Conservation (phyloP, 2,797 vertebrate genomes). For the Capromys pilorides region DNA sequence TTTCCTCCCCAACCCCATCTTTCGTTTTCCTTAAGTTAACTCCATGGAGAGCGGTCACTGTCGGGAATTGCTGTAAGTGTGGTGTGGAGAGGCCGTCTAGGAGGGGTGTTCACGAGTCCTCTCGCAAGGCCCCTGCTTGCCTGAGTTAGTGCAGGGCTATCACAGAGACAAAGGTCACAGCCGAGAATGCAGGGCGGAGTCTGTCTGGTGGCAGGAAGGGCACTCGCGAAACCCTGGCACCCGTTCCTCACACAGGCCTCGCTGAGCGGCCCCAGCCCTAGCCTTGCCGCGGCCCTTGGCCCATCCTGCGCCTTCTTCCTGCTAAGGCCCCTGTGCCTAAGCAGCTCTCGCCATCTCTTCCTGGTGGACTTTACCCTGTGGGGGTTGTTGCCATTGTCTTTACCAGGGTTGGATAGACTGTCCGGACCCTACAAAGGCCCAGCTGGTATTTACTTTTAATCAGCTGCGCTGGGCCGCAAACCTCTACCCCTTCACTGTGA, state of each 20-base stretch:
- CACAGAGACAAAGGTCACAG: background rate
- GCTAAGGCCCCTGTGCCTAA: background rate
- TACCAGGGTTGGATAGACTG: background rate
- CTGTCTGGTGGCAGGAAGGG: background rate
- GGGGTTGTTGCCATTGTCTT: rapidly evolving
- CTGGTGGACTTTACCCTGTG: background rate
- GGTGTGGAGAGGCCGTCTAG: background rate
- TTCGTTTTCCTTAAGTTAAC: too few species aligned
- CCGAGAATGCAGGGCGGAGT: background rate
- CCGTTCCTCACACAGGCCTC: background rate
- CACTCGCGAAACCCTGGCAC: background rate
- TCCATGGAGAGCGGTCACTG: background rate
- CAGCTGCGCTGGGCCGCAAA: background rate
- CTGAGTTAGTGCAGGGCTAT: background rate
- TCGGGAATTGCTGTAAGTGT: background rate
- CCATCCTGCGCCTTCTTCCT: background rate
- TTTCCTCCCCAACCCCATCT: background rate
- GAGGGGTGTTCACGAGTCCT: background rate
- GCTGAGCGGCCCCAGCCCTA: background rate
- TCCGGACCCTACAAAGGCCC: background rate
- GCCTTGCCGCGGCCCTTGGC: background rate
- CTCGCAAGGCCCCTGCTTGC: background rate
- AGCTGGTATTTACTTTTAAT: background rate
- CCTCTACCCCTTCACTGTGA: background rate
- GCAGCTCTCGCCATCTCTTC: background rate